A percentile compares a stretch with the other conserved stretches of the same genome.
phyloP scores from a whole-genome alignment of 2,888 invertebrate genomes.

The Polyploca ridens region DNA sequence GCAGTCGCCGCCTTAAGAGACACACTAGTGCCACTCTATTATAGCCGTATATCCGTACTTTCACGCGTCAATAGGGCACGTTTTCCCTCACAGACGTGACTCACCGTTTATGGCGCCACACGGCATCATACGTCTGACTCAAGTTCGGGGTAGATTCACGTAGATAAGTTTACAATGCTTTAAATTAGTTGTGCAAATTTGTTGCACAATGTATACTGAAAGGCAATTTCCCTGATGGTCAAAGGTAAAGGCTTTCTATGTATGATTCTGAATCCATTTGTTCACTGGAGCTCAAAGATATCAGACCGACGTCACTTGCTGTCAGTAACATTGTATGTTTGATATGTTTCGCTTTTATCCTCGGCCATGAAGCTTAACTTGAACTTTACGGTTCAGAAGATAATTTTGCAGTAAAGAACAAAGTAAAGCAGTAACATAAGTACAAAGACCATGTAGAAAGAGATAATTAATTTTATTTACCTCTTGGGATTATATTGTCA shows the following conservation, averaged over 20 bases:
- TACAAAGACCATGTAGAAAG: background rate
- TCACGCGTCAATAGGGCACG: background rate
- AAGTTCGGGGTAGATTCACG: conserved; percentile 39
- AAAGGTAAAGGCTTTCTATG: background rate
- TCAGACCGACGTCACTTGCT: background rate
- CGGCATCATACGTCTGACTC: conserved; percentile 32
- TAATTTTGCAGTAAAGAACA: background rate
- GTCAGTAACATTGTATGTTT: background rate
- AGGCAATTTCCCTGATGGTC: conserved; percentile 15
- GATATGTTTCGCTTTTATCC: background rate
- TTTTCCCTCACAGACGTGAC: conserved; percentile 8
- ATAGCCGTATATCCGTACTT: background rate
- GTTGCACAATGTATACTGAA: conserved; percentile 33
- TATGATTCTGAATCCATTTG: background rate
- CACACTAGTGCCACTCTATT: conserved; percentile 34
- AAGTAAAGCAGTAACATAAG: background rate
- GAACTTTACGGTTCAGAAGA: background rate
- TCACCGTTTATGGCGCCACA: conserved; percentile 21
- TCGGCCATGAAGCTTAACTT: background rate
- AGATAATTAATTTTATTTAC: background rate
- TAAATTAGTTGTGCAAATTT: conserved; percentile 19
- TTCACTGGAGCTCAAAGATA: background rate
- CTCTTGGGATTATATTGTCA: background rate
- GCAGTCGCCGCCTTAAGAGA: conserved; percentile 45
- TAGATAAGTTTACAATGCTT: conserved; percentile 37